Evolutionary conservation across 2,113 vertebrate genomes (phyloP), one percentile per base, ranked within the genome.

Genomic region (Bubalus kerabau): DNA sequence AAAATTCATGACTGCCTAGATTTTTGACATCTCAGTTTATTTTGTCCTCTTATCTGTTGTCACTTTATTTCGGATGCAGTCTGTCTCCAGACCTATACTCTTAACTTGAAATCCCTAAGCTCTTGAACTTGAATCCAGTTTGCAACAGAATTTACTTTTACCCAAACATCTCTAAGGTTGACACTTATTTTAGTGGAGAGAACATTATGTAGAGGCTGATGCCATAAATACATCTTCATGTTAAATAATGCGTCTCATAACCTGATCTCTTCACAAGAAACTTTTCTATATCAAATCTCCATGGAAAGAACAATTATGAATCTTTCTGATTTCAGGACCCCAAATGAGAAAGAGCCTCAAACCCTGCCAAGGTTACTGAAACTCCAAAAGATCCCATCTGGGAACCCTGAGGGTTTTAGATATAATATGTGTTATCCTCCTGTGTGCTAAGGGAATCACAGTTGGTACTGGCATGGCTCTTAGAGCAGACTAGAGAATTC

Each of bases 301-400:
- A 28, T 19, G 46, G 50, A 86, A 94, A 83, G 52, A 95, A 87
- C 40, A 93, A 43, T 90, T 78, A 89, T 88, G 48, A 82, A 46
- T 59, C 12, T 82, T 36, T 93, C 30, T 60, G 43, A 59, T 89
- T 78, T 56, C 83, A 91, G 36, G 84, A 87, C 14, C 48, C 60
- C 92, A 83, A 92, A 80, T 81, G 80, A 92, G 60, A 59, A 92
- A 89, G 82, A 84, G 12, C 15, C 24, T 91, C 76, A n/a, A 91
- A 52, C 23, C 13, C 30, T 92, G 67, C 74, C 84, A 78, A 87
- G 48, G 43, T 94, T 15, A 90, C 46, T 43, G 56, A 16, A 32
- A n/a, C 94, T 95, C 48, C 43, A 92, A 96, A 93, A 87, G 54
- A 60, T 56, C 30, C 71, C 87, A 95, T 92, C 60, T 97, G 87